Evolutionary conservation across 2,888 invertebrate species (phyloP).

Genomic region (Erebia ligea): DNA sequence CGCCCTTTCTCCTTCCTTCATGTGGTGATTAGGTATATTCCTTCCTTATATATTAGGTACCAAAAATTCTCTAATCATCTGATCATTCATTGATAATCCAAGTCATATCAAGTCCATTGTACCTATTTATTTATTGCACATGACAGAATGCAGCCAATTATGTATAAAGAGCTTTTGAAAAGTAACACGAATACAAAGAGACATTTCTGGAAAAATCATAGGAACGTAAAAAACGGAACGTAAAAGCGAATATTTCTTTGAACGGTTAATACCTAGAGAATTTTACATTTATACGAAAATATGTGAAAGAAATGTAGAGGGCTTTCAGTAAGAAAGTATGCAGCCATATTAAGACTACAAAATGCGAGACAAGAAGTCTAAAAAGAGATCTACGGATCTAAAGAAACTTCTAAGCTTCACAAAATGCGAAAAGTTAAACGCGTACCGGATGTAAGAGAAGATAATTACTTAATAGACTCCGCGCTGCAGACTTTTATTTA

Average conservation of each 20-base stretch:
- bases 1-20: no score
- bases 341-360: conserved; percentile 10
- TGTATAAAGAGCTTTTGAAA: neutral
- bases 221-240: neutral
- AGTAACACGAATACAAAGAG: neutral
- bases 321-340: conserved; percentile 16
- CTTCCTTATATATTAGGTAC: no score
- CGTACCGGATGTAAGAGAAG: conserved; percentile 28
- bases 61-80: no score
- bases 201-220: neutral
- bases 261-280: neutral
- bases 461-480: conserved; percentile 26
- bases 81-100: no score
- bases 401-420: conserved; percentile 26
- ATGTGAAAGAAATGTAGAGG: conserved; percentile 11
- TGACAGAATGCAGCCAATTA: no score
- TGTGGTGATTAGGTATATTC: no score
- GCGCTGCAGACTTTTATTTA: conserved; percentile 15
- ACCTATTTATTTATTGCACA: no score
- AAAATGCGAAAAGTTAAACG: conserved; percentile 33
- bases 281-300: conserved; percentile 16
- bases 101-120: no score
- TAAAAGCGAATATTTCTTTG: neutral
- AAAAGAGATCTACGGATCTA: conserved; percentile 15
- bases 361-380: conserved; percentile 23